These are phyloP conservation scores for Hybos culiciformis DNA, from an alignment of 2,888 invertebrate genomes.

Conservation along the genomic window DNA sequence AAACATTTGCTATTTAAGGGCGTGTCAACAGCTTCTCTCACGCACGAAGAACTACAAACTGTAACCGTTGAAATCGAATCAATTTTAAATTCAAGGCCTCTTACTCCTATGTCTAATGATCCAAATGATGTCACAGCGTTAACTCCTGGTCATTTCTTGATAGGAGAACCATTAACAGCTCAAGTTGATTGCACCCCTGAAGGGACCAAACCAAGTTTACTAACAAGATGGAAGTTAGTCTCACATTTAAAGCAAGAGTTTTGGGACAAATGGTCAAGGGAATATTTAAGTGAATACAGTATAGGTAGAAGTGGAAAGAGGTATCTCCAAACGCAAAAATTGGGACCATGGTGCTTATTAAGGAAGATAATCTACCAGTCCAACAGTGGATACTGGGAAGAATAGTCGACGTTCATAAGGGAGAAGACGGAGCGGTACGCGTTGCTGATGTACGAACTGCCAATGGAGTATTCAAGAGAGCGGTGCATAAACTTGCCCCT, in stretches of 20 bases:
- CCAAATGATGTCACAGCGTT: slow-evolving; percentile 13
- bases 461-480: background rate
- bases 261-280: background rate
- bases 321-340: background rate
- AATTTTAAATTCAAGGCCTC: slow-evolving; percentile 17
- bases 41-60: slow-evolving; percentile 14
- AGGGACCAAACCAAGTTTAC: background rate
- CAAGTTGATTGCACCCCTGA: no score
- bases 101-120: slow-evolving; percentile 12
- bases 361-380: background rate
- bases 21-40: slow-evolving; percentile 8
- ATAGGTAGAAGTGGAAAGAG: background rate
- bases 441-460: background rate
- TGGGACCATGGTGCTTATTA: no score
- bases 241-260: background rate
- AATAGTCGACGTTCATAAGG: background rate
- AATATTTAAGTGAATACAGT: background rate
- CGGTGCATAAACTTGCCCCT: no score
- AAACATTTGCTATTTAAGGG: slow-evolving; percentile 13
- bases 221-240: background rate
- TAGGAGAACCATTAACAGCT: background rate
- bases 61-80: slow-evolving; percentile 15
- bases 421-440: background rate
- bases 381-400: background rate
- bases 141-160: background rate